Conservation (phyloP, 2,113 vertebrate species). For the Apeltes quadracus region DNA sequence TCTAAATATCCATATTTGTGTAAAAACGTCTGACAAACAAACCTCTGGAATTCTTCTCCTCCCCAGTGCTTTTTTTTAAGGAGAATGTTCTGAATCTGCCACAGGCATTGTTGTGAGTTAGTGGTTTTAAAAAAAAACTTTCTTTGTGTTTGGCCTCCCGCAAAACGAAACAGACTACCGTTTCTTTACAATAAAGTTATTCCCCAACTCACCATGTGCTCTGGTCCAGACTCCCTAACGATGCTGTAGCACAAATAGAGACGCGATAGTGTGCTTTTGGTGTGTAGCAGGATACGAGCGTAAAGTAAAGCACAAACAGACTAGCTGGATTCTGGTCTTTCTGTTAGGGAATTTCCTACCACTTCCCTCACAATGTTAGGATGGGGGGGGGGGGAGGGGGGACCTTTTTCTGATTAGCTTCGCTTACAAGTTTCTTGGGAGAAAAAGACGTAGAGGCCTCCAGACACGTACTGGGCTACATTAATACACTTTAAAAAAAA, state of each 20-base stretch:
- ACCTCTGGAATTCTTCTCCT: slow-evolving; percentile 8
- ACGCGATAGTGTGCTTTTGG: too few relatives aligned
- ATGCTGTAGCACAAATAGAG: too few relatives aligned
- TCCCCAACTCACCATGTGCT: neutral
- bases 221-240: neutral
- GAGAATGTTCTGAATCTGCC: too few relatives aligned
- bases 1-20: slow-evolving; percentile 30
- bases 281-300: too few relatives aligned
- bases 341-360: neutral
- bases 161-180: neutral
- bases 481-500: neutral
- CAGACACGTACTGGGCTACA: neutral
- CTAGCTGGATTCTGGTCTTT: neutral
- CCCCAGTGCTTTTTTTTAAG: neutral
- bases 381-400: too few relatives aligned
- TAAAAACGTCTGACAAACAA: neutral
- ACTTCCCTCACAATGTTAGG: too few relatives aligned
- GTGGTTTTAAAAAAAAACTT: neutral
- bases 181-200: neutral
- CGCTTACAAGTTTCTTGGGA: too few relatives aligned
- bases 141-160: neutral
- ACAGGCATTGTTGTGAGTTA: neutral
- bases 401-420: too few relatives aligned
- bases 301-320: neutral
- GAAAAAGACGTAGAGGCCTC: neutral